These are phyloP conservation scores for Seira sanloemensis DNA, from an alignment of 2,888 invertebrate species.

Conservation along the genomic window DNA sequence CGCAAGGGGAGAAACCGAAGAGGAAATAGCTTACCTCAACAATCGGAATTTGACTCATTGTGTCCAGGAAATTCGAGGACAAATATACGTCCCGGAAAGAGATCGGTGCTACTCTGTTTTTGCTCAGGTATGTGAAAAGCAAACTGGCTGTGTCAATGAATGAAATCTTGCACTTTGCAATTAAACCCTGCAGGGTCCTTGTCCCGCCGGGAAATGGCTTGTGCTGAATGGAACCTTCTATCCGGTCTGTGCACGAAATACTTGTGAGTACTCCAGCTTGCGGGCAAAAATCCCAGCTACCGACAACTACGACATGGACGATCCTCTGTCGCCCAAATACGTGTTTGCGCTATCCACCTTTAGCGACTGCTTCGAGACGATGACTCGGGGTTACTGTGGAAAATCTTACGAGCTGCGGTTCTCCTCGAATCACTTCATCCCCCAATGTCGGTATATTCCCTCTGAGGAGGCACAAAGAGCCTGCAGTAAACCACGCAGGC, in stretches of 20 bases:
- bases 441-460: constrained; percentile 33
- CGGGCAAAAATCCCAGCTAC: neutral
- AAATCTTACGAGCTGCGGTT: constrained; percentile 57
- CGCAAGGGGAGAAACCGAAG: constrained; percentile 57
- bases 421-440: constrained; percentile 60
- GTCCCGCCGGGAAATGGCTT: constrained; percentile 62
- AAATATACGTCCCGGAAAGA: constrained; percentile 64
- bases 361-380: constrained; percentile 57
- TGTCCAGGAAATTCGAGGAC: constrained; percentile 51
- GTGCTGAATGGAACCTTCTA: constrained; percentile 61
- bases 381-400: constrained; percentile 56
- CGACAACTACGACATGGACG: neutral
- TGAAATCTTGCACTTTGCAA: neutral
- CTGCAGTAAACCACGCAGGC: too few relatives aligned
- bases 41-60: constrained; percentile 51
- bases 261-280: constrained; percentile 25
- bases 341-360: constrained; percentile 39
- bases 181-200: constrained; percentile 57
- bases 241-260: constrained; percentile 62
- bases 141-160: neutral
- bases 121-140: constrained; percentile 52
- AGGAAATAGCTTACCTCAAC: constrained; percentile 46
- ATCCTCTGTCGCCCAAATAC: constrained; percentile 41
- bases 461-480: too few relatives aligned
- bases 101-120: constrained; percentile 65